phyloP scores from a whole-genome alignment of 1,140 invertebrate genomes.

The Oryctes rhinoceros region DNA sequence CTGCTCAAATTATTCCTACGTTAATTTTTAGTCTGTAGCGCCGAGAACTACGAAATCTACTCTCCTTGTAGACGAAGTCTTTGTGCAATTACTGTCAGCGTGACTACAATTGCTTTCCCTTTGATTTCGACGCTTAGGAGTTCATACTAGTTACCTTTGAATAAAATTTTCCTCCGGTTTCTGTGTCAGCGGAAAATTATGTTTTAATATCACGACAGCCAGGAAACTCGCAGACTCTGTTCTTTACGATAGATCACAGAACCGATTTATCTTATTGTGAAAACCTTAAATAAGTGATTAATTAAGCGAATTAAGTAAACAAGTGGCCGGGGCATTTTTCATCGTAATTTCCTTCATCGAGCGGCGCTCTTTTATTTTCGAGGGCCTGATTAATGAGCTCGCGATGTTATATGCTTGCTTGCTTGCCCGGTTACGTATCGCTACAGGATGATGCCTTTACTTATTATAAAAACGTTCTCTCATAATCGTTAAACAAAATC shows the following conservation, averaged over 20 bases:
- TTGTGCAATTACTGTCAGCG: not conserved
- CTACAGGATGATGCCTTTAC: too few relatives aligned
- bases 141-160: not conserved
- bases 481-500: slow-evolving; percentile 15
- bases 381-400: not conserved
- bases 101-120: not conserved
- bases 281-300: slow-evolving; percentile 4
- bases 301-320: slow-evolving; percentile 22
- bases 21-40: not conserved
- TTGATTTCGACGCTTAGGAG: not conserved
- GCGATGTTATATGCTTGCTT: not conserved
- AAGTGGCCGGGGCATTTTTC: not conserved
- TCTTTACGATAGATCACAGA: too few relatives aligned
- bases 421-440: not conserved
- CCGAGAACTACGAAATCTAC: not conserved
- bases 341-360: not conserved
- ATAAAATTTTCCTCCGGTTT: too few relatives aligned
- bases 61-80: not conserved
- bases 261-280: slow-evolving; percentile 3
- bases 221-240: too few relatives aligned
- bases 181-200: too few relatives aligned
- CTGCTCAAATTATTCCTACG: not conserved
- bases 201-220: too few relatives aligned
- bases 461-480: not conserved
- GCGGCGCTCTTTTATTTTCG: not conserved